Evolutionary conservation across 1,140 invertebrate genomes (phyloP).

Genomic region (Drosophila sulfurigaster): DNA sequence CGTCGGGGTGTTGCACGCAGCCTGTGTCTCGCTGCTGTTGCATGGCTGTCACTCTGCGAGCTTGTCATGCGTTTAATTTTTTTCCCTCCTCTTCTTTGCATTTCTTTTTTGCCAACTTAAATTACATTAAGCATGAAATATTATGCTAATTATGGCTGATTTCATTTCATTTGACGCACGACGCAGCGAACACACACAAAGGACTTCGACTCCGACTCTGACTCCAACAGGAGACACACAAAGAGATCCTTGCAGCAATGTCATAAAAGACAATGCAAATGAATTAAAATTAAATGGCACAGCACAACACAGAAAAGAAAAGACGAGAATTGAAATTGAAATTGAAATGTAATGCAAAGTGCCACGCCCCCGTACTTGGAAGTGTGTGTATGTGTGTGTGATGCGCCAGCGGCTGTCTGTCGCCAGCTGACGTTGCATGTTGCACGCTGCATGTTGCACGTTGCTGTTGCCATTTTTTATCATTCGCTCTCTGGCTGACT

Average conservation of each 20-base stretch:
- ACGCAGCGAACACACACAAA: slow-evolving; percentile 43
- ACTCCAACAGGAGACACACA: slow-evolving; percentile 4
- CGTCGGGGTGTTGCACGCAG: too few relatives aligned
- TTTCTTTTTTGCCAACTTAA: slow-evolving; percentile 69
- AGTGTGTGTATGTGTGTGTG: slow-evolving; percentile 18
- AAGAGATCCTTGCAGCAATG: slow-evolving; percentile 6
- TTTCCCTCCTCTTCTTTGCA: slow-evolving; percentile 38
- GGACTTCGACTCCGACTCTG: not conserved
- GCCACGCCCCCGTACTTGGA: slow-evolving; percentile 3
- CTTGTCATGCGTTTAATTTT: slow-evolving; percentile 43
- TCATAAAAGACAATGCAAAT: slow-evolving; percentile 78
- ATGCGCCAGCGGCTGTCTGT: slow-evolving; percentile 48
- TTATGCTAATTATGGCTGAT: slow-evolving; percentile 84
- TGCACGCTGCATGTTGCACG: slow-evolving; percentile 31
- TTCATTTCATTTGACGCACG: slow-evolving; percentile 69
- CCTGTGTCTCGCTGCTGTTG: slow-evolving; percentile 38
- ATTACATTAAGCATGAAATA: slow-evolving; percentile 84
- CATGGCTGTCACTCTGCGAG: slow-evolving; percentile 68
- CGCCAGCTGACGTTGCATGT: slow-evolving; percentile 48
- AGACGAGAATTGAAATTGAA: slow-evolving; percentile 47
- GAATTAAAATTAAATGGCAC: slow-evolving; percentile 81
- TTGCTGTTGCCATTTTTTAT: slow-evolving; percentile 29
- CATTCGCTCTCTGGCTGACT: slow-evolving; percentile 36
- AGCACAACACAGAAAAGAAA: slow-evolving; percentile 40
- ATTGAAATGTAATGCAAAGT: slow-evolving; percentile 76